These are phyloP conservation scores for Cynopterus brachyotis DNA, from an alignment of 2,113 vertebrate genomes.

Conservation along the genomic window DNA sequence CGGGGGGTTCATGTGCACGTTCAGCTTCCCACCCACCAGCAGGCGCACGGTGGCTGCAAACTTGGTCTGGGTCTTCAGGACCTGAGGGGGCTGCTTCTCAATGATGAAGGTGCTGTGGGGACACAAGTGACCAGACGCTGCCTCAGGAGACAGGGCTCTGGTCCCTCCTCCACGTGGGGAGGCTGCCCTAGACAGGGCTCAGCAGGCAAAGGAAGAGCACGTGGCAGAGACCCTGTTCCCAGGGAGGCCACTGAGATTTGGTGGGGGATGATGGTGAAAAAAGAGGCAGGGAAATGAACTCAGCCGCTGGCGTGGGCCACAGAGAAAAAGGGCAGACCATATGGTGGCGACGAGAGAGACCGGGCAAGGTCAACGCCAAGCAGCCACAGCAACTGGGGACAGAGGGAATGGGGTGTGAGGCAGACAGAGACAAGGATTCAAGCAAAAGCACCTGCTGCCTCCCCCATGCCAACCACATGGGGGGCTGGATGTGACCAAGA, in stretches of 20 bases:
- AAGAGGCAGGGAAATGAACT: not conserved
- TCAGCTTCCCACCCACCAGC: constrained; percentile 96
- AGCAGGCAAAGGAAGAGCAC: not conserved
- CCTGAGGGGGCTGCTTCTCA: constrained; percentile 98
- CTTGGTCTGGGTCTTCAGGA: constrained; percentile 98
- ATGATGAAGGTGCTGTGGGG: constrained; percentile 96
- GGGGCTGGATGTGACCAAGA: rapidly evolving
- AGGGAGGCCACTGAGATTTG: not conserved
- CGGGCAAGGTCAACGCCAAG: not conserved
- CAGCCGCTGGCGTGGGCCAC: not conserved
- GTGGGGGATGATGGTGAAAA: not conserved
- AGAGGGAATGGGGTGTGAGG: not conserved
- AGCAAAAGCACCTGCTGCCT: not conserved
- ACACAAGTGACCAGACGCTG: not conserved
- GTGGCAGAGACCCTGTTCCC: rapidly evolving
- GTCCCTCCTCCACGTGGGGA: rapidly evolving
- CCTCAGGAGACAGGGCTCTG: not conserved
- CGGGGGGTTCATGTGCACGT: constrained; percentile 98
- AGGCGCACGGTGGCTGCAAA: constrained; percentile 96
- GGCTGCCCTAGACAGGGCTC: not conserved
- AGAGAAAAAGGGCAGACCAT: not conserved
- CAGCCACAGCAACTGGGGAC: not conserved
- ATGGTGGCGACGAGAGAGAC: not conserved
- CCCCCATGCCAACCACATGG: not conserved
- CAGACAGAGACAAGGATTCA: not conserved